Percentiles rank a stretch among this genome's conserved stretches.
phyloP scores from a whole-genome alignment of 2,797 vertebrate genomes.

The Pseudotriccus pelzelni region DNA sequence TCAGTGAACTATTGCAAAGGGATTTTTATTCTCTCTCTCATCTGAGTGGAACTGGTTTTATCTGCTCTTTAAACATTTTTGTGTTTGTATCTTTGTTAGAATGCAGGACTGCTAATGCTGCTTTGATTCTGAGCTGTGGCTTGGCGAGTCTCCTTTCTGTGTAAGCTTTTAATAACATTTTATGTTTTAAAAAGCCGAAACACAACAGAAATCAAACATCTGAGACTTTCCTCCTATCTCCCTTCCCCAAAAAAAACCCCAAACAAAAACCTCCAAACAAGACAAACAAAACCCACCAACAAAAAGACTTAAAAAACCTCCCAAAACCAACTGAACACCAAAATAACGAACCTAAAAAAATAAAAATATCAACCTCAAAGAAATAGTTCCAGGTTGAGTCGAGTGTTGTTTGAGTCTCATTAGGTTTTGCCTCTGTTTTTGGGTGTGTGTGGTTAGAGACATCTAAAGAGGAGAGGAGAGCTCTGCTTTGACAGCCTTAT shows the following conservation, averaged over 20 bases:
- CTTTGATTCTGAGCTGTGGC: not conserved
- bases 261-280: not conserved
- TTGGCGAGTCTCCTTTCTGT: not conserved
- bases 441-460: not conserved
- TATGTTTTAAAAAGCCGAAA: not conserved
- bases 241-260: not conserved
- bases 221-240: not conserved
- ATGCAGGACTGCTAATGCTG: not conserved
- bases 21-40: not conserved
- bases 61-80: not conserved
- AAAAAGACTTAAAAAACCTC: not conserved
- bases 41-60: not conserved
- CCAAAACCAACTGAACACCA: not conserved
- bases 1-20: not conserved
- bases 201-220: not conserved
- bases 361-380: not conserved
- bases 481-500: not conserved
- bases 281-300: not conserved
- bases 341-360: not conserved
- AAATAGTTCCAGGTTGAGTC: not conserved
- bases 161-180: not conserved
- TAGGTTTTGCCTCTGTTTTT: not conserved
- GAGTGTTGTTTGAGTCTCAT: not conserved
- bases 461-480: not conserved
- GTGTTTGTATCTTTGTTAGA: not conserved